phyloP scores from a whole-genome alignment of 2,888 invertebrate species.

The Cistogaster globosa region DNA sequence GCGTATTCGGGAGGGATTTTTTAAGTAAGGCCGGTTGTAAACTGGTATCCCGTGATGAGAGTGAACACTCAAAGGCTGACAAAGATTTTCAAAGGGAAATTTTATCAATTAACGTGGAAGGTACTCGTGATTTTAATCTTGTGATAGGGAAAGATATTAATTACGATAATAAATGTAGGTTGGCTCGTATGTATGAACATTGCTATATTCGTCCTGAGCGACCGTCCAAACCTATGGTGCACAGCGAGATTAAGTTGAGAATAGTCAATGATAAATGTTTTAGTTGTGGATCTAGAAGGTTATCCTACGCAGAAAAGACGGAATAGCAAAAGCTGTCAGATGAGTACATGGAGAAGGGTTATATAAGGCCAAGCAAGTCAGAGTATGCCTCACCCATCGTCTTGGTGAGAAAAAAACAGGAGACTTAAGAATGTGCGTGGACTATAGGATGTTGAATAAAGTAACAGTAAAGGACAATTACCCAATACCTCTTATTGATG shows the following conservation, averaged over 20 bases:
- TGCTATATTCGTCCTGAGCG: background rate
- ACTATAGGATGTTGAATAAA: conserved; percentile 7
- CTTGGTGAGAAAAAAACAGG: background rate
- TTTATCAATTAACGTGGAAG: background rate
- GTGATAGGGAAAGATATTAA: background rate
- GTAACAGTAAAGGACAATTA: conserved; percentile 27
- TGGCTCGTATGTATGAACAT: background rate
- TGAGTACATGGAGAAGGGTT: background rate
- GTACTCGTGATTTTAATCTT: background rate
- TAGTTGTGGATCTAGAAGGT: background rate
- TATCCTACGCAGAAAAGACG: conserved; percentile 5
- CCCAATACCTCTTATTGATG: too few species aligned
- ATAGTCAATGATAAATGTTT: conserved; percentile 8
- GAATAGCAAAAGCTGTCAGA: background rate
- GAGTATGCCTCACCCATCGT: background rate
- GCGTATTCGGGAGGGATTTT: too few species aligned
- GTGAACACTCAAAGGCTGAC: too few species aligned
- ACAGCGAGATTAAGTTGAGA: background rate
- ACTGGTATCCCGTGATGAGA: background rate
- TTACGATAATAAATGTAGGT: background rate
- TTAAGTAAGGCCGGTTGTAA: background rate
- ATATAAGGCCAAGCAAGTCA: background rate
- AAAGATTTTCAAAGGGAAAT: too few species aligned
- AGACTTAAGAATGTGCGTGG: background rate
- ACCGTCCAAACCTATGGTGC: too few species aligned